phyloP scores from a whole-genome alignment of 2,113 vertebrate genomes.

The Scophthalmus maximus region DNA sequence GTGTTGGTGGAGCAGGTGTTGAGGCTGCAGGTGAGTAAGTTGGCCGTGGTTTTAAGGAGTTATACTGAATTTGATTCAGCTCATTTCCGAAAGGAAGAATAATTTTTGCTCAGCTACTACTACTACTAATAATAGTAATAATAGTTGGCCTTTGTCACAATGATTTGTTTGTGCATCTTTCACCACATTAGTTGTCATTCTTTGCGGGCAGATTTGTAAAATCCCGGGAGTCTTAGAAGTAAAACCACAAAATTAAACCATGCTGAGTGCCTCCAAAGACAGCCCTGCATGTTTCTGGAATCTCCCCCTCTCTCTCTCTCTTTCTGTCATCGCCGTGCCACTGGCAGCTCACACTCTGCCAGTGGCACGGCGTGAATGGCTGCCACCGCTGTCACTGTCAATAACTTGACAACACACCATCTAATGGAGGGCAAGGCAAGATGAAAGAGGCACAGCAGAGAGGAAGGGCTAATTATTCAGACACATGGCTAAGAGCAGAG shows the following conservation, averaged over 20 bases:
- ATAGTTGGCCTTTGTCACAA: constrained; percentile 22
- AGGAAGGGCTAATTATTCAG: constrained; percentile 80
- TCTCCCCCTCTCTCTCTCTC: background rate
- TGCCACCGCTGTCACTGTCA: constrained; percentile 75
- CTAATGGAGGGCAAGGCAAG: constrained; percentile 56
- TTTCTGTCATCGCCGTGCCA: constrained; percentile 32
- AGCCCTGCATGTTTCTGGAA: constrained; percentile 26
- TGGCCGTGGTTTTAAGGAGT: constrained; percentile 23
- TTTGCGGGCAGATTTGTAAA: constrained; percentile 21
- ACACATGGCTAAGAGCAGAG: constrained; percentile 64
- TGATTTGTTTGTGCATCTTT: constrained; percentile 35
- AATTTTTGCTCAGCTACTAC: constrained; percentile 14
- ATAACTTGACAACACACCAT: constrained; percentile 61
- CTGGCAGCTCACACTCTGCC: constrained; percentile 60
- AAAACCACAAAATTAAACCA: constrained; percentile 13
- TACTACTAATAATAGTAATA: too few relatives aligned
- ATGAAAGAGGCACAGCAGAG: constrained; percentile 69
- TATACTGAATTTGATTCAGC: constrained; percentile 28
- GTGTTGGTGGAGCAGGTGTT: constrained; percentile 49
- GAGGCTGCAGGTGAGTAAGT: constrained; percentile 51
- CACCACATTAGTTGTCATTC: constrained; percentile 3
- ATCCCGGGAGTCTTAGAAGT: constrained; percentile 1
- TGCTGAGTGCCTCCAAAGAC: constrained; percentile 20
- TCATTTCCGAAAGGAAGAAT: constrained; percentile 29
- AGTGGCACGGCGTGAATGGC: constrained; percentile 68